Evolutionary conservation across 2,888 invertebrate genomes (phyloP), one percentile per base, ranked within the genome.

Genomic region (Cistogaster globosa): DNA sequence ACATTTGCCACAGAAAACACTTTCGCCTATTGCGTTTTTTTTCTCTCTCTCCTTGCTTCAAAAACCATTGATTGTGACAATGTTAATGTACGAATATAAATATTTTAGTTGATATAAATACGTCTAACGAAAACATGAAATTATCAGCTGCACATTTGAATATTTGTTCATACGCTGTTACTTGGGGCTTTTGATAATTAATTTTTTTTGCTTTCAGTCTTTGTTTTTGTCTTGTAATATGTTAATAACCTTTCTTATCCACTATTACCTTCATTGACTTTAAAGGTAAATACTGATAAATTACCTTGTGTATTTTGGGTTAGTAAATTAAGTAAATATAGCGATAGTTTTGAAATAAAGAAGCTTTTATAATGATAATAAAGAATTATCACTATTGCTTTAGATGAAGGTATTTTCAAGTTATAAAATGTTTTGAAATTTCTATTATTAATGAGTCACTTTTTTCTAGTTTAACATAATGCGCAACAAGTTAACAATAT

Each of bases 1-100:
- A 89, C 87, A 84, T 78, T 87, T 80, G 78, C 71, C 77, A 86
- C 76, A 68, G 58, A 78, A 78, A 82, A 67, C 63, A 78, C 78
- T 78, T 74, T 78, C 85, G 78, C 87, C 88, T 88, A 88, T 89
- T 88, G 89, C 88, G 84, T 87, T 76, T 86, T 86, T 87, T 69
- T 77, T 75, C 36, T 86, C 36, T 86, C 55, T 42, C 7, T 78
- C 62, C 85, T 53, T 76, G 55, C 58, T 58, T 42, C 38, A 57
- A 71, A 75, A 81, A 69, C 62, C 78, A 75, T 74, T 74, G 74
- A 81, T 74, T 82, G 82, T 78, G 82, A 78, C 85, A 78, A 82
- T 69, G 53, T 45, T 74, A 69, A 78, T 68, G 57, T 53, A 76
- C 22, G 69, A 51, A 26, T 67, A 72, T 65, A n/a, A 60, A 60